Conservation (phyloP, 2,113 vertebrate genomes). For the Mus musculus region DNA sequence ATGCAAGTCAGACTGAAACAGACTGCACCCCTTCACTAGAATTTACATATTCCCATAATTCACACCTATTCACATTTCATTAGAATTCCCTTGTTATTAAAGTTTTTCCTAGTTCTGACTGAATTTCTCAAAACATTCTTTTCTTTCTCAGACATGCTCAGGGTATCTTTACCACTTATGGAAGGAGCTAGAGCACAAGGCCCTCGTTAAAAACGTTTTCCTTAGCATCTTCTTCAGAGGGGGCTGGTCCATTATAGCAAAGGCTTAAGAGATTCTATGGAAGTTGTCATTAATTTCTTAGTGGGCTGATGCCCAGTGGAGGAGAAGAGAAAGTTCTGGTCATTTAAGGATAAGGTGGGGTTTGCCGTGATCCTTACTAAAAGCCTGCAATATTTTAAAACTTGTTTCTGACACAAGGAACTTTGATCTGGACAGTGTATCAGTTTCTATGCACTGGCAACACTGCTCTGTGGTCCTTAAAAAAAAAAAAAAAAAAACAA, state of each 20-base stretch:
- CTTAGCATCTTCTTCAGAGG: constrained; percentile 39
- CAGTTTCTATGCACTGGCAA: constrained; percentile 31
- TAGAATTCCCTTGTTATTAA: constrained; percentile 58
- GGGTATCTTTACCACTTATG: constrained; percentile 44
- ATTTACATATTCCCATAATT: constrained; percentile 62
- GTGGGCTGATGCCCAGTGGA: not conserved
- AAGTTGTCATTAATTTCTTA: constrained; percentile 7
- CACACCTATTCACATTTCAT: constrained; percentile 64
- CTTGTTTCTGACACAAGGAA: constrained; percentile 32
- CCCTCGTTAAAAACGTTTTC: not conserved
- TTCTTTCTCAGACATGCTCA: constrained; percentile 65
- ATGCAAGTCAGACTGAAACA: constrained; percentile 58
- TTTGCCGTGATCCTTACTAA: constrained; percentile 28
- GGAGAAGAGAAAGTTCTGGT: not conserved
- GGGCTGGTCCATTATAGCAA: not conserved
- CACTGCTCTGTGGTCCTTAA: not conserved
- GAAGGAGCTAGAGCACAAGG: not conserved
- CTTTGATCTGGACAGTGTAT: not conserved
- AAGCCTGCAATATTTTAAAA: constrained; percentile 1
- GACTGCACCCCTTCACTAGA: constrained; percentile 40
- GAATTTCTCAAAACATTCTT: constrained; percentile 56
- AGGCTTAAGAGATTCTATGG: not conserved
- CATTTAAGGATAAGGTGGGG: not conserved
- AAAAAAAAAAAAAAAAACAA: not conserved
- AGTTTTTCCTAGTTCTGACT: constrained; percentile 59